phyloP scores from a whole-genome alignment of 2,888 invertebrate species.

The Cepaea hortensis region DNA sequence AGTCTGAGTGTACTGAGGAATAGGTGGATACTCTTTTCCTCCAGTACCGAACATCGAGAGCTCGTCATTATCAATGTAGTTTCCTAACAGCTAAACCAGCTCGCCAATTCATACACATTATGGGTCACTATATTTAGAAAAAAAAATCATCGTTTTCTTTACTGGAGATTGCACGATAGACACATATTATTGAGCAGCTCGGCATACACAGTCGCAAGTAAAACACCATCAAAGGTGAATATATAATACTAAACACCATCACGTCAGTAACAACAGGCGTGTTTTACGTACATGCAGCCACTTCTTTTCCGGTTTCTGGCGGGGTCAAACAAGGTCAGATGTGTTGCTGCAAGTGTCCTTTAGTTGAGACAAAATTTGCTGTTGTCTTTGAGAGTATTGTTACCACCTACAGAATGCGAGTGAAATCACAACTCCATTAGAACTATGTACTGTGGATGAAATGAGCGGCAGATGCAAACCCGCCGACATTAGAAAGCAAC shows the following conservation, averaged over 20 bases:
- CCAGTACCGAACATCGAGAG: too few relatives aligned
- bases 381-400: conserved; percentile 47
- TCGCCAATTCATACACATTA: too few relatives aligned
- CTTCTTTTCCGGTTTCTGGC: conserved; percentile 35
- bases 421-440: conserved; percentile 40
- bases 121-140: too few relatives aligned
- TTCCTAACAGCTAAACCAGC: too few relatives aligned
- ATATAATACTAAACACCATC: conserved; percentile 29
- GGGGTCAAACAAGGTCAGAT: conserved; percentile 46
- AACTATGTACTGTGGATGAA: conserved; percentile 13
- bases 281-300: conserved; percentile 38
- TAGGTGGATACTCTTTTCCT: too few relatives aligned
- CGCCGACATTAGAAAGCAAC: conserved; percentile 15
- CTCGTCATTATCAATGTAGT: too few relatives aligned
- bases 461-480: conserved; percentile 28
- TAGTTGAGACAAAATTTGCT: conserved; percentile 25
- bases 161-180: too few relatives aligned
- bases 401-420: conserved; percentile 18
- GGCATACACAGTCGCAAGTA: not conserved
- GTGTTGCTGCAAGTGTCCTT: conserved; percentile 54
- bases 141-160: not conserved
- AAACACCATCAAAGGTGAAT: conserved; percentile 29
- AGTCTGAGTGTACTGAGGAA: too few relatives aligned
- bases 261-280: conserved; percentile 23
- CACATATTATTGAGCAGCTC: too few relatives aligned